Base-by-base conservation (phyloP, 2,888 invertebrate species). In the Pollenia angustigena region DNA sequence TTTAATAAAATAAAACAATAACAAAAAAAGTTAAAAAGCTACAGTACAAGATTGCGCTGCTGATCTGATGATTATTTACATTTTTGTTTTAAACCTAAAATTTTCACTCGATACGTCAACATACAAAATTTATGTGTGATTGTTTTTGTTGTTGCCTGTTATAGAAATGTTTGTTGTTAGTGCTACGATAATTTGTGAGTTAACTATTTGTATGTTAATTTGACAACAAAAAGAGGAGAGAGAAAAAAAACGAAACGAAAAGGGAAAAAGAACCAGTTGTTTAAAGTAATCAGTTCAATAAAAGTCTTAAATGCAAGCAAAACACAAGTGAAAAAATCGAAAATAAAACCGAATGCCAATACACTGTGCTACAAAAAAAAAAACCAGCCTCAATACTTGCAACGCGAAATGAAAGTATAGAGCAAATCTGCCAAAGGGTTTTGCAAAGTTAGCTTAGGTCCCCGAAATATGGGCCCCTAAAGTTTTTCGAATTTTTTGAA, bases 141-240 rank as follows among this genome's bases (percentile, higher is more conserved):
- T 76, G 40, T 44, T 62, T 62, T 60, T 58, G 48, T 40, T 58
- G 40, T n/a, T n/a, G n/a, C n/a, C n/a, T n/a, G n/a, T n/a, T n/a
- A n/a, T n/a, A n/a, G n/a, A n/a, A n/a, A n/a, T n/a, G n/a, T n/a
- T n/a, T n/a, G n/a, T 62, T 75, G 62, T 64, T 68, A 4, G 40
- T 71, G 64, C 60, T 80, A 48, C 40, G 68, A 69, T 80, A 80
- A 69, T 80, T 75, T 74, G 52, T 75, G 75, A 75, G 80, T 60
- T 84, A 58, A 64, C 60, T 69, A 50, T 84, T 72, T 56, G 54
- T 66, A 32, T 32, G 23, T 54, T 64, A 44, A 54, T 66, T 52
- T 56, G 64, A 54, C 46, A 76, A 76, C 23, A 44, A 42, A 6
- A n/a, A n/a, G 18, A 66, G 44, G 44, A 32, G 7, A 44, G 10